Conservation (phyloP, 2,888 invertebrate species). For the Alloplasta piceator region DNA sequence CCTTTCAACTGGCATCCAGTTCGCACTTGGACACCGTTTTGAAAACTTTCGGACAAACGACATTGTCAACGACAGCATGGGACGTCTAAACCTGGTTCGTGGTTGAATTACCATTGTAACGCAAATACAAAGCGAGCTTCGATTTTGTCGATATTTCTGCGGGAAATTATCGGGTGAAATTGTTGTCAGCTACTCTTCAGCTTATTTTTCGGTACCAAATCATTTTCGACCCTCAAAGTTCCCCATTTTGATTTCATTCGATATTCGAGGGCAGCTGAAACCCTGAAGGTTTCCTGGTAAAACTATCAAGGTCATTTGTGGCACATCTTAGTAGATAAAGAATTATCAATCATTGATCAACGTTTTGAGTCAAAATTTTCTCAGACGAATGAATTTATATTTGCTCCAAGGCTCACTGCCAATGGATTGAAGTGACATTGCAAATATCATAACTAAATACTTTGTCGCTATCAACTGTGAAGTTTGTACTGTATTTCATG, state of each 20-base stretch:
- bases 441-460: constrained; percentile 7
- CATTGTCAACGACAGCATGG: constrained; percentile 72
- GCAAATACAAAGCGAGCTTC: neutral
- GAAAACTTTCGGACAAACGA: constrained; percentile 59
- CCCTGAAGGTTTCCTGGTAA: no score
- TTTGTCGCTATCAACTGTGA: constrained; percentile 19
- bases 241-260: no score
- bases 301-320: no score
- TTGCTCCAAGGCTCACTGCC: constrained; percentile 15
- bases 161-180: neutral
- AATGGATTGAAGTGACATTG: constrained; percentile 11
- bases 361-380: neutral
- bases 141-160: neutral
- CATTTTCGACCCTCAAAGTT: no score
- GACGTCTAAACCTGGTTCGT: constrained; percentile 73
- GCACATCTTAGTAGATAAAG: no score
- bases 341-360: constrained; percentile 9
- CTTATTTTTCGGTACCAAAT: neutral
- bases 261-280: no score
- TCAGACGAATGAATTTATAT: constrained; percentile 21
- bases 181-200: neutral
- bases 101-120: constrained; percentile 36
- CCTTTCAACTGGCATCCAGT: constrained; percentile 73
- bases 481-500: constrained; percentile 18
- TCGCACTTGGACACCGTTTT: constrained; percentile 65